These are phyloP conservation scores for Drosophila melanica DNA, from an alignment of 1,140 invertebrate species.

Conservation along the genomic window DNA sequence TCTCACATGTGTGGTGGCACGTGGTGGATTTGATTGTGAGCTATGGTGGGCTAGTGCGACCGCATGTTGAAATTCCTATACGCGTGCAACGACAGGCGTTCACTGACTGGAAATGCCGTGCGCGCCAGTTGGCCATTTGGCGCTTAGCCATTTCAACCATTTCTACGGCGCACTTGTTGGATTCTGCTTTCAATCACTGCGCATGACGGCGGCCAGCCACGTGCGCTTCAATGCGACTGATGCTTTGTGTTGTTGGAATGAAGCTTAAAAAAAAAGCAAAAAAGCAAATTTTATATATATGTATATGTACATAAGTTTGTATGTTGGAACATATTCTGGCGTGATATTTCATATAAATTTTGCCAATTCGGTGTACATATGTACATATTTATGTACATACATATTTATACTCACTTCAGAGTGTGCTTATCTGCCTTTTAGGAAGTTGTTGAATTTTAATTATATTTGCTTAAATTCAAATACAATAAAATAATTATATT, in stretches of 20 bases:
- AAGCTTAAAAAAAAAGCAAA: conserved; percentile 20
- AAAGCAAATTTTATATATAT: too few species aligned
- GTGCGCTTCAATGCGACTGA: conserved; percentile 43
- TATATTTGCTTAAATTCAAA: background rate
- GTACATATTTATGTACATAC: background rate
- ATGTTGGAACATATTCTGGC: background rate
- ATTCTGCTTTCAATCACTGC: conserved; percentile 53
- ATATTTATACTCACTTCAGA: background rate
- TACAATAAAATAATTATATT: too few species aligned
- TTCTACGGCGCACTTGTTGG: conserved; percentile 81
- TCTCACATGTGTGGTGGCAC: background rate
- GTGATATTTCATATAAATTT: background rate
- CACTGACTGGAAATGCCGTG: conserved; percentile 26
- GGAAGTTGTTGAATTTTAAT: background rate
- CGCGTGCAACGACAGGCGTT: conserved; percentile 7
- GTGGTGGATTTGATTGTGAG: conserved; percentile 26
- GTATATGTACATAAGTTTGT: background rate
- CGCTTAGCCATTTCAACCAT: conserved; percentile 23
- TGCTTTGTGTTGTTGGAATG: conserved; percentile 10
- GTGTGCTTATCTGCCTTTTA: background rate
- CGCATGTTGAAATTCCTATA: conserved; percentile 41
- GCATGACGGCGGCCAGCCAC: conserved; percentile 51
- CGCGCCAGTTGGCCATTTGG: conserved; percentile 20
- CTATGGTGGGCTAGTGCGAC: conserved; percentile 8
- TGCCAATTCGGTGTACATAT: background rate